phyloP scores from a whole-genome alignment of 2,113 vertebrate genomes.

The Lipophrys pholis region DNA sequence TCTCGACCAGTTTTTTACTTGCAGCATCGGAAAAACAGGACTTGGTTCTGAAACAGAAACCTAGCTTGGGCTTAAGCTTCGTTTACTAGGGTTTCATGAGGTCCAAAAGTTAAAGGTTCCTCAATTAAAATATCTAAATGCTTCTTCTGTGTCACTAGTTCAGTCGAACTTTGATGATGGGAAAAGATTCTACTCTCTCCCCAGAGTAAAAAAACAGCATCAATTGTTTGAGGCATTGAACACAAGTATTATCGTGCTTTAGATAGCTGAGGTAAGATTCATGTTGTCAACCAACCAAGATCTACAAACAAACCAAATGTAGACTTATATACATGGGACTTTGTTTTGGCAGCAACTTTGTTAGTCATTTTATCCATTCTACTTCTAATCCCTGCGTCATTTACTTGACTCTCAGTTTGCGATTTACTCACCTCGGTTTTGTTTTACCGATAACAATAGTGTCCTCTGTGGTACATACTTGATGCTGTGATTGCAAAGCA shows the following conservation, averaged over 20 bases:
- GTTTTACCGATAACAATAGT: conserved; percentile 48
- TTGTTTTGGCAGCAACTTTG: conserved; percentile 13
- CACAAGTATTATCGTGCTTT: neutral
- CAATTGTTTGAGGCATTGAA: no score
- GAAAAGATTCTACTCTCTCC: no score
- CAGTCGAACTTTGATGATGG: no score
- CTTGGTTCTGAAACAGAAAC: no score
- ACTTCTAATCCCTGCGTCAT: neutral
- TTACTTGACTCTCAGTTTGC: neutral
- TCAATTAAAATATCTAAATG: no score
- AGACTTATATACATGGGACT: conserved; percentile 16
- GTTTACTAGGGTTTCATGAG: no score
- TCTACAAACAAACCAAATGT: conserved; percentile 11
- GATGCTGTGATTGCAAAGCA: conserved; percentile 67
- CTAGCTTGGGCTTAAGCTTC: no score
- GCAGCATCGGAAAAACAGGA: no score
- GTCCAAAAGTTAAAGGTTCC: no score
- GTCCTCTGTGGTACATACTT: neutral
- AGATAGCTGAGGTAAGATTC: conserved; percentile 7
- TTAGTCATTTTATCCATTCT: neutral
- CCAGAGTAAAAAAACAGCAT: no score
- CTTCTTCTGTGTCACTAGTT: no score
- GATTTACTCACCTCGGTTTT: conserved; percentile 18
- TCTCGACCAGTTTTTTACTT: no score
- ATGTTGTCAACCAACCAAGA: neutral